phyloP scores from a whole-genome alignment of 2,113 vertebrate genomes.

The Stegastes partitus region DNA sequence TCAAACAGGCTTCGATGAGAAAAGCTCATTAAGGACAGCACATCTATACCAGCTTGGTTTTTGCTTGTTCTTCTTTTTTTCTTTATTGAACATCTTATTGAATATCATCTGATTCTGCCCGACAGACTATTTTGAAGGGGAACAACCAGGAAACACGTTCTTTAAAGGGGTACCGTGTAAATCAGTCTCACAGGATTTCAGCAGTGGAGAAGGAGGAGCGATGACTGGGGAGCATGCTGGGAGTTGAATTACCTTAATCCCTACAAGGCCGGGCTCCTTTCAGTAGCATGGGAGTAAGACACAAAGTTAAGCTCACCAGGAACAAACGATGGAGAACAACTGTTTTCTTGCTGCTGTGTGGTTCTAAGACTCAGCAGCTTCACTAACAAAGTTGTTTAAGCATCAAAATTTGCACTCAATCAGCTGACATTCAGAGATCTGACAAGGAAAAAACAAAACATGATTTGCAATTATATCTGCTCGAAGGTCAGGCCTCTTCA shows the following conservation, averaged over 20 bases:
- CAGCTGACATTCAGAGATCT: neutral
- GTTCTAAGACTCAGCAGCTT: too few relatives aligned
- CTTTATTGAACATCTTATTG: too few relatives aligned
- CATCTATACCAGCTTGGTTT: too few relatives aligned
- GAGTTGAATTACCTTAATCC: slow-evolving; percentile 73
- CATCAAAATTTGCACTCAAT: neutral
- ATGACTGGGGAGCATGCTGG: slow-evolving; percentile 36
- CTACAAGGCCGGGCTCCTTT: slow-evolving; percentile 68
- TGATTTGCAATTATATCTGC: neutral
- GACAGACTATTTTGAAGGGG: neutral
- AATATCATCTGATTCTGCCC: too few relatives aligned
- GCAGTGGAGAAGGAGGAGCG: neutral
- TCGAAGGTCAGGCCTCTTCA: neutral
- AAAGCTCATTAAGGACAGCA: too few relatives aligned
- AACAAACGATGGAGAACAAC: neutral
- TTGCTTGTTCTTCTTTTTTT: too few relatives aligned
- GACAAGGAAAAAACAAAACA: neutral
- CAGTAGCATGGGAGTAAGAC: slow-evolving; percentile 56
- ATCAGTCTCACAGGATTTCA: neutral
- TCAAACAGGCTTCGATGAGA: too few relatives aligned
- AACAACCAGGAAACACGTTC: neutral
- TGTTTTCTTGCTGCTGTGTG: too few relatives aligned
- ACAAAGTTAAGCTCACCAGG: slow-evolving; percentile 14
- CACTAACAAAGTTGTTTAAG: neutral
- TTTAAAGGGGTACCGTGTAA: neutral